Conservation (phyloP, 2,113 vertebrate species). For the Oenanthe oenanthe region DNA sequence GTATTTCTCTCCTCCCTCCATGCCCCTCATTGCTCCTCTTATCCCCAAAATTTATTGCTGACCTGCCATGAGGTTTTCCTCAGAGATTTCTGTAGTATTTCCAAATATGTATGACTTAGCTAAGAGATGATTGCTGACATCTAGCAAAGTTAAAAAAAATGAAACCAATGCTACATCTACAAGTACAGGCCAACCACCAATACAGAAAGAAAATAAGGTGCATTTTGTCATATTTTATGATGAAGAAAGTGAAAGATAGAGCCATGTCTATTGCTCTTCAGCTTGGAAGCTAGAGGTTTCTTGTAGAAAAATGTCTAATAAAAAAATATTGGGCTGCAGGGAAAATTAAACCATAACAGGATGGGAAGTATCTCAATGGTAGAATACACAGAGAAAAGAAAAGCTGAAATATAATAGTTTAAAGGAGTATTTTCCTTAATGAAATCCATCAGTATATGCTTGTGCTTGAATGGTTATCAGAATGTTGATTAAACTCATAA, state of each 20-base stretch:
- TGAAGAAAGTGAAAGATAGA: not conserved
- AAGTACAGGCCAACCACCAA: not conserved
- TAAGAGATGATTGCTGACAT: not conserved
- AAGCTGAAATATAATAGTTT: not conserved
- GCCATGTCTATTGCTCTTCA: not conserved
- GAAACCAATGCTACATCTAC: not conserved
- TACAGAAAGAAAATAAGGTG: not conserved
- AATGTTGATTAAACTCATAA: not conserved
- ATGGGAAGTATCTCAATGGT: not conserved
- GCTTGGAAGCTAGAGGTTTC: not conserved
- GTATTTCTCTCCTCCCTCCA: not conserved
- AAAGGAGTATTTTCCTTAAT: not conserved
- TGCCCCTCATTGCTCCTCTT: fast-evolving
- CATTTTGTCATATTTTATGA: not conserved
- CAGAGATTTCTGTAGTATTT: not conserved
- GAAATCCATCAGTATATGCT: not conserved
- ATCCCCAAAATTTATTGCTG: not conserved
- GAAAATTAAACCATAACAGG: not conserved
- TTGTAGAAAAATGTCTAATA: not conserved
- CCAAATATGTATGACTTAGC: not conserved
- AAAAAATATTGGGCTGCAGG: not conserved
- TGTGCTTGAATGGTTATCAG: not conserved
- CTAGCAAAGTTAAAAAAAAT: not conserved
- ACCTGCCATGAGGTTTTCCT: not conserved
- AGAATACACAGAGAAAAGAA: not conserved